Evolutionary conservation across 2,797 vertebrate genomes (phyloP).

Genomic region (Aphelocoma californica): DNA sequence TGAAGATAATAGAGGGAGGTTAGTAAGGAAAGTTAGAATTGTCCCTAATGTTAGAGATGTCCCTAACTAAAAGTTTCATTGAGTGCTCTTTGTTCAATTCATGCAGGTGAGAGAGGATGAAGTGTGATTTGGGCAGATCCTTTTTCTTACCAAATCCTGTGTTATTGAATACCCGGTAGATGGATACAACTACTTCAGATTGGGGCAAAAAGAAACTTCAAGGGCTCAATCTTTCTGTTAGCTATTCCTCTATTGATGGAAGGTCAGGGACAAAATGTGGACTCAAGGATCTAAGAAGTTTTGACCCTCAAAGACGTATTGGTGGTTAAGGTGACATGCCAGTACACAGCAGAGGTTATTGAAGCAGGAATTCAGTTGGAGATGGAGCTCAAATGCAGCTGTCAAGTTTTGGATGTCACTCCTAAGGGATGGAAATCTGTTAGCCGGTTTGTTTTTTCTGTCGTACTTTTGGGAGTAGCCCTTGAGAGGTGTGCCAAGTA

Average conservation of each 20-base stretch:
- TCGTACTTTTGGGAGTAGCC: background rate
- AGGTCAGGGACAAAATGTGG: background rate
- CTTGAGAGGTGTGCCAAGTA: background rate
- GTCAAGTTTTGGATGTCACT: background rate
- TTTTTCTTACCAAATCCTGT: background rate
- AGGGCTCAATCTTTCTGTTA: background rate
- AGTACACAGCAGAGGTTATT: background rate
- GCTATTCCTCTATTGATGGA: background rate
- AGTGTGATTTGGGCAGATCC: background rate
- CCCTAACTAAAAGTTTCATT: background rate
- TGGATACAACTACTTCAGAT: background rate
- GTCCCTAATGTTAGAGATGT: background rate
- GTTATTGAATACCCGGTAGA: background rate
- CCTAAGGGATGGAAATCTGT: background rate
- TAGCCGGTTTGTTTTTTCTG: background rate
- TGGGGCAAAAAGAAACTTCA: background rate
- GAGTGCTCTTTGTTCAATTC: background rate
- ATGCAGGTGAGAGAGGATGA: background rate
- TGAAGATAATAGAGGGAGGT: background rate
- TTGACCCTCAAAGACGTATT: background rate
- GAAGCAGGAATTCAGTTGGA: background rate
- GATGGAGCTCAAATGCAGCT: background rate
- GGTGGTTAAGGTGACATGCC: background rate
- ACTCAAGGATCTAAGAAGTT: background rate
- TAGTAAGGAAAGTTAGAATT: background rate